Percentiles rank a stretch among this genome's conserved stretches.
These are phyloP conservation scores for Pocillopora meandrina DNA, from an alignment of 92 coral and sea anemone species.

Conservation along the genomic window DNA sequence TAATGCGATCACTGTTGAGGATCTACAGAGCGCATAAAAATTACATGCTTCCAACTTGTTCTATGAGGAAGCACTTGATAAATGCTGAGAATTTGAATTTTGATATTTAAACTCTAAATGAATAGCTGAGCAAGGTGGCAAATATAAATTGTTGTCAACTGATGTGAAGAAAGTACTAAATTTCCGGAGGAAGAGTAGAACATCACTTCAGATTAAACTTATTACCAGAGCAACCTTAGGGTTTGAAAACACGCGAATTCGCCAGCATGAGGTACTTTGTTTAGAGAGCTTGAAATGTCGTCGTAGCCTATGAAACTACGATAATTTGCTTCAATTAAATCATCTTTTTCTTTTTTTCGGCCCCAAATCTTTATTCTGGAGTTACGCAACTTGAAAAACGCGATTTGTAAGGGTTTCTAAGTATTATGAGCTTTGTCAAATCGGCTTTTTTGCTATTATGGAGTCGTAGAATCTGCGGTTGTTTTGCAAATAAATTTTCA, in stretches of 20 bases:
- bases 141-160: not conserved
- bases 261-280: too few relatives aligned
- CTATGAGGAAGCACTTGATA: not conserved
- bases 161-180: not conserved
- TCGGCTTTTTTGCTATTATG: constrained; percentile 28
- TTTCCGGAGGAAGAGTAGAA: not conserved
- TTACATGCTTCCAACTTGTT: not conserved
- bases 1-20: not conserved
- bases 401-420: not conserved
- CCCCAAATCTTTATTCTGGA: too few relatives aligned
- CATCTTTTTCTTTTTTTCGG: too few relatives aligned
- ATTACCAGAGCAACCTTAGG: too few relatives aligned
- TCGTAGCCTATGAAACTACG: too few relatives aligned
- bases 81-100: not conserved
- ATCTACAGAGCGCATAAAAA: not conserved
- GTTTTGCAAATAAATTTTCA: constrained; percentile 23
- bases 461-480: constrained; percentile 25
- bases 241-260: too few relatives aligned
- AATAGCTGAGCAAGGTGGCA: not conserved
- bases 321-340: too few relatives aligned
- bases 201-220: not conserved
- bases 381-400: too few relatives aligned
- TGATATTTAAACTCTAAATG: not conserved
- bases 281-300: too few relatives aligned
- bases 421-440: constrained; percentile 26